Base-by-base conservation (phyloP, 2,113 vertebrate species). In the Neolamprologus ventralis region DNA sequence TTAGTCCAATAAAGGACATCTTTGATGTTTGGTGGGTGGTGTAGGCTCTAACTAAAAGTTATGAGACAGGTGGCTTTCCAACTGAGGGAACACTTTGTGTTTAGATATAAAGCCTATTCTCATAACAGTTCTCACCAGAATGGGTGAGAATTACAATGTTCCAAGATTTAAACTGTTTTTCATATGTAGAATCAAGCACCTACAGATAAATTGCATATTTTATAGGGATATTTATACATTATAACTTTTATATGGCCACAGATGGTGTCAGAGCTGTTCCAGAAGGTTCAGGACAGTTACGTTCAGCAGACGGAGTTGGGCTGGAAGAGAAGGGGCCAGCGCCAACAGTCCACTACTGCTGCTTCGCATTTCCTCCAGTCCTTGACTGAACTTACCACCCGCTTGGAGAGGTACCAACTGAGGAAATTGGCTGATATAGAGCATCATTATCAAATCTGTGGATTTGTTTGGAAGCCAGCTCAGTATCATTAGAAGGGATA, bases 261-360 rank as follows among this genome's bases (percentile, higher is more conserved):
- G 98, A 95, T 97, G 94, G 96, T 98, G 82, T 96, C 97, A 33
- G 95, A 96, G 87, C 91, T 97, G 91, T 98, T 98, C 94, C 94
- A 91, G 91, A 97, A 96, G 85, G 95, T 96, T 47, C 96, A 97
- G 86, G 95, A 96, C 31, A 82, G 81, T 28, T 92, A 95, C 57
- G 49, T 91, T 7, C 96, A 97, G 85, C 90, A 83, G 91, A 95
- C 93, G 58, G 90, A 95, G 84, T 75, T 96, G 9, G 92, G 95
- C 7, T 71, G 85, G 83, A 95, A 95, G 81, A 87, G 93, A 2
- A 97, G 90, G 80, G 96, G 95, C 6, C 87, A 89, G 47, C 95
- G 96, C 3, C 95, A 94, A 87, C 95, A 93, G 33, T 80, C 93
- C 26, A 92, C 96, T 3, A 98, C 97, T 0, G 92, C 97, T 60